Percentiles rank a stretch among this genome's conserved stretches.
These are phyloP conservation scores for Cantharis lateralis DNA, from an alignment of 2,888 invertebrate species.

Conservation along the genomic window DNA sequence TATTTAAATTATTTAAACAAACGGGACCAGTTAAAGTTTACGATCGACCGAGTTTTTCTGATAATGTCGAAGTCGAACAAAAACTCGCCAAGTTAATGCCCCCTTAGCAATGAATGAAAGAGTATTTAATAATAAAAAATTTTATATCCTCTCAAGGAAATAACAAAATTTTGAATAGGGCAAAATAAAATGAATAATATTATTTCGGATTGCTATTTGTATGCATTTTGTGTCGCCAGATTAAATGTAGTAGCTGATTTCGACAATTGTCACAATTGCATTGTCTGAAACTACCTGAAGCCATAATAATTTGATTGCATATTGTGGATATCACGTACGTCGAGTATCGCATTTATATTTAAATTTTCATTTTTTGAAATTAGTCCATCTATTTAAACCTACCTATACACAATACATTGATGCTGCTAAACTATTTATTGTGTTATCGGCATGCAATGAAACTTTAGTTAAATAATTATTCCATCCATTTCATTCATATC, in stretches of 20 bases:
- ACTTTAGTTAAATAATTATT: not conserved
- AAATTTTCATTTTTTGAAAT: not conserved
- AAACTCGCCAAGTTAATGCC: not conserved
- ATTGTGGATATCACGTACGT: not conserved
- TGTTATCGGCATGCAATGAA: not conserved
- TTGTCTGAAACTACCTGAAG: conserved; percentile 23
- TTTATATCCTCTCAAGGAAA: not conserved
- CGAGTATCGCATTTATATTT: not conserved
- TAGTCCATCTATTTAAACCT: not conserved
- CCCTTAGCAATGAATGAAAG: not conserved
- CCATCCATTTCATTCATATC: not conserved
- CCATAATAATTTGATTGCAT: conserved; percentile 19
- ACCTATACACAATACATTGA: not conserved
- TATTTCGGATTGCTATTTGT: conserved; percentile 6
- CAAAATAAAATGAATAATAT: not conserved
- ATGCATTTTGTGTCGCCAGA: conserved; percentile 10
- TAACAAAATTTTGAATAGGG: not conserved
- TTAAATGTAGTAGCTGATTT: conserved; percentile 11
- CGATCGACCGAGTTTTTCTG: not conserved
- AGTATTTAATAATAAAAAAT: not conserved
- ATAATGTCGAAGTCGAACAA: not conserved
- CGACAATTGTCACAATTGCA: conserved; percentile 19
- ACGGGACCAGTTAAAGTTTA: not conserved
- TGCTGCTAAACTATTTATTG: not conserved
- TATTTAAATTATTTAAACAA: not conserved